Evolutionary conservation across 2,113 vertebrate species (phyloP).

Genomic region (Thinocorus orbignyianus): DNA sequence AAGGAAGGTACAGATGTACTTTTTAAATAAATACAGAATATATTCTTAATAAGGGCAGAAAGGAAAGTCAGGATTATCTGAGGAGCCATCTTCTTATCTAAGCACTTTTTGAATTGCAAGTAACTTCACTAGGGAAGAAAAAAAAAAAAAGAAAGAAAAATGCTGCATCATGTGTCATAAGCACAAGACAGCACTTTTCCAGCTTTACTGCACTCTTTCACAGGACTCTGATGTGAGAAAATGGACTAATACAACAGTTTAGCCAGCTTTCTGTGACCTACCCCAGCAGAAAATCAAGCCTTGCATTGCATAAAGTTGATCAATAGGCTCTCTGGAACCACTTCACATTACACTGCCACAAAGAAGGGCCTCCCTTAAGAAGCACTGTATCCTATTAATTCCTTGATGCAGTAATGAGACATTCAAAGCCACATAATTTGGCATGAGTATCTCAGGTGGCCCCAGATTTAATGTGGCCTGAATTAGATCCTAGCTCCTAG

Average conservation of each 20-base stretch:
- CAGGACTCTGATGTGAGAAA: neutral
- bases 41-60: neutral
- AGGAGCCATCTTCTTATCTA: neutral
- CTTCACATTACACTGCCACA: neutral
- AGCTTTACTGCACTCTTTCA: neutral
- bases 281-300: neutral
- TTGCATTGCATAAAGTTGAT: neutral
- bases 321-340: neutral
- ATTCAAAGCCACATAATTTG: neutral
- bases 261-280: neutral
- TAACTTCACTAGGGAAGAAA: neutral
- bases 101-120: neutral
- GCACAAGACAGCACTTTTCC: neutral
- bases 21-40: neutral
- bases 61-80: neutral
- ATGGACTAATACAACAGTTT: neutral
- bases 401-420: neutral
- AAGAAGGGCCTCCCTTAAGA: neutral
- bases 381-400: neutral
- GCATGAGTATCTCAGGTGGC: neutral
- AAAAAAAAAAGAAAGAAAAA: neutral
- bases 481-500: neutral
- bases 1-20: neutral
- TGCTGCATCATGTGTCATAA: neutral
- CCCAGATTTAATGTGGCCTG: accelerated